Evolutionary conservation across 2,888 invertebrate genomes (phyloP).

Genomic region (Scaptomyza reducta): DNA sequence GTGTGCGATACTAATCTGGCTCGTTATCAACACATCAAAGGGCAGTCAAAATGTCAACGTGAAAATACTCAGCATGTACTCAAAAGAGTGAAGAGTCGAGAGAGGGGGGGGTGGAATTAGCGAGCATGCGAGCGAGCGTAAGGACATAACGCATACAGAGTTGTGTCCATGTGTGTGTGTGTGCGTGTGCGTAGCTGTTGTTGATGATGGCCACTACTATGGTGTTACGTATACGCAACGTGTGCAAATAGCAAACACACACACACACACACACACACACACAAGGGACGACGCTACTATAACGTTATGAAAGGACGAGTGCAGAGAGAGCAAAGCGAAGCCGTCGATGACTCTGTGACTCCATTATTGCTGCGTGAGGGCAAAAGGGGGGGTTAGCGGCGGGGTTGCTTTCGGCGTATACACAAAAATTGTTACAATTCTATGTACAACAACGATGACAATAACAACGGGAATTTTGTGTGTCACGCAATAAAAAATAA

Average conservation of each 20-base stretch:
- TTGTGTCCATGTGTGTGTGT: constrained; percentile 13
- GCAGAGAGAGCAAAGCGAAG: constrained; percentile 20
- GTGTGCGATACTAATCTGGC: constrained; percentile 32
- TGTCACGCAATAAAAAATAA: constrained; percentile 64
- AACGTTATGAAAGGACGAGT: constrained; percentile 12
- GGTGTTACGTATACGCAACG: constrained; percentile 74
- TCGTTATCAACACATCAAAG: constrained; percentile 70
- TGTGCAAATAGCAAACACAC: constrained; percentile 62
- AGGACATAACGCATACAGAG: constrained; percentile 36
- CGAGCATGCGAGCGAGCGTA: constrained; percentile 17
- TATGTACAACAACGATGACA: constrained; percentile 40
- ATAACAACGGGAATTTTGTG: constrained; percentile 46
- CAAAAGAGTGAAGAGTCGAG: neutral
- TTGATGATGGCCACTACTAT: constrained; percentile 61
- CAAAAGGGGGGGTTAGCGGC: neutral
- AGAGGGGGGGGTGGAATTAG: neutral
- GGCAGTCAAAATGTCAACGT: constrained; percentile 68
- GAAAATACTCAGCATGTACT: constrained; percentile 55
- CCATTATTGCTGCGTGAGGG: constrained; percentile 45
- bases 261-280: constrained; percentile 45
- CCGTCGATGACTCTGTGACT: constrained; percentile 60
- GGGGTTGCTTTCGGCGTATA: constrained; percentile 48
- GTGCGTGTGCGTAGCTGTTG: constrained; percentile 25
- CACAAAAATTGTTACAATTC: constrained; percentile 69
- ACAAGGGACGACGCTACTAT: constrained; percentile 56